These are phyloP conservation scores for Nothura maculosa DNA, from an alignment of 2,797 vertebrate species.

Conservation along the genomic window DNA sequence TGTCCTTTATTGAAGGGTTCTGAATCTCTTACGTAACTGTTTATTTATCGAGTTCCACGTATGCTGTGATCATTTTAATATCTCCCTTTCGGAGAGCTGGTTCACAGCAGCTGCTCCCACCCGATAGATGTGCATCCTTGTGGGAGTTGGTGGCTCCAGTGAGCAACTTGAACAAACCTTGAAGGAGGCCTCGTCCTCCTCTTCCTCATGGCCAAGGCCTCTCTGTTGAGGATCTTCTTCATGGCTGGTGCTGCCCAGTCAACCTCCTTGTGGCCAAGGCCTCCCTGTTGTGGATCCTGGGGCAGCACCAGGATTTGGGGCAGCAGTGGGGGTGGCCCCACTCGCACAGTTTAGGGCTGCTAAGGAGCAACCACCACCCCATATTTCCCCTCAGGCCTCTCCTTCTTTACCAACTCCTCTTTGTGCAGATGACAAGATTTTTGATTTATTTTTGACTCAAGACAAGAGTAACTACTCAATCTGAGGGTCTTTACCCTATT, in stretches of 20 bases:
- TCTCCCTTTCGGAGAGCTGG: background rate
- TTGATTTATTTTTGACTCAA: background rate
- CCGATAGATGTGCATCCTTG: background rate
- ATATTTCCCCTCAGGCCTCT: background rate
- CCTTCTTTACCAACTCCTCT: background rate
- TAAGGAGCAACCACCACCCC: accelerated
- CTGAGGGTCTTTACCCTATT: background rate
- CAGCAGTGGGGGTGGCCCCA: too few species aligned
- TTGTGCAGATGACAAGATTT: background rate
- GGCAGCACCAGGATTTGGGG: too few species aligned
- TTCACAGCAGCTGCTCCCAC: background rate
- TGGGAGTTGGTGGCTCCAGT: background rate
- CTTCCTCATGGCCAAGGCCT: background rate
- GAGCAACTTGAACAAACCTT: accelerated
- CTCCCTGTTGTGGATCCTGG: too few species aligned
- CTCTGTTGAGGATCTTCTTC: background rate
- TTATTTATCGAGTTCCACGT: background rate
- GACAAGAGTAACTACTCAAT: background rate
- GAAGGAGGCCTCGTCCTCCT: background rate
- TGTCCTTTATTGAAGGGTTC: background rate
- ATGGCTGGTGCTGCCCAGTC: too few species aligned
- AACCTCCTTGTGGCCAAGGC: too few species aligned
- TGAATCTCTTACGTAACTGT: background rate
- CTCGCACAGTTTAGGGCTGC: background rate
- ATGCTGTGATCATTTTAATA: background rate